Evolutionary conservation across 2,797 vertebrate species (phyloP).

Genomic region (Cossypha dichroa): DNA sequence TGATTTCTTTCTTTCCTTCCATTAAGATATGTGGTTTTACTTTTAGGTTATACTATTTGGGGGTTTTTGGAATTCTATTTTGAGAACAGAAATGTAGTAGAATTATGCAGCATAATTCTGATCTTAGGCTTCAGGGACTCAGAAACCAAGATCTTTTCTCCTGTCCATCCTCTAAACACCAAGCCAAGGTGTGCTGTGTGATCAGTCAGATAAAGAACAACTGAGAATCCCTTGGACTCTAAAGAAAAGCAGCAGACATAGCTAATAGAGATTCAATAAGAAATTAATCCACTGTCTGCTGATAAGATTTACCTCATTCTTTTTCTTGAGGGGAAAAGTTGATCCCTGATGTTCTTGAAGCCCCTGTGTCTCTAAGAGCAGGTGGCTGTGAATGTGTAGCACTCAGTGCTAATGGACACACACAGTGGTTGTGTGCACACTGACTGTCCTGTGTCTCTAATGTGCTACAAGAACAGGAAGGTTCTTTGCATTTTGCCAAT

Average conservation of each 20-base stretch:
- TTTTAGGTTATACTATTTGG: not conserved
- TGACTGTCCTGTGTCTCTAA: not conserved
- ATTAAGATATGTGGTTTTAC: not conserved
- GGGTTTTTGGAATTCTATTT: fast-evolving
- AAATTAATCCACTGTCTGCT: not conserved
- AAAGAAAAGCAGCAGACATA: not conserved
- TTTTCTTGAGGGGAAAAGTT: not conserved
- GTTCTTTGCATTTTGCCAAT: not conserved
- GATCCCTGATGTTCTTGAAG: not conserved
- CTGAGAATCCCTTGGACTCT: not conserved
- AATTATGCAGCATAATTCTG: not conserved
- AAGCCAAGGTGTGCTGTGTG: not conserved
- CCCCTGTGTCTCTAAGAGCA: not conserved
- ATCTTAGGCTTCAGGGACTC: not conserved
- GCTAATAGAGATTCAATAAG: not conserved
- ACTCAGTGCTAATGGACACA: not conserved
- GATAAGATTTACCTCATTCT: not conserved
- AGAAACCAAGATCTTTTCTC: not conserved
- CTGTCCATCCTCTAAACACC: not conserved
- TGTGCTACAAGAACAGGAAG: not conserved
- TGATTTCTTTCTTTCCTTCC: too few relatives aligned
- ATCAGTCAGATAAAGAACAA: not conserved
- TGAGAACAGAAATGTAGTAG: not conserved
- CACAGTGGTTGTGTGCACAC: fast-evolving
- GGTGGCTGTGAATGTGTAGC: not conserved